Base-by-base conservation (phyloP, 2,797 vertebrate genomes). In the Nyctalus aviator region DNA sequence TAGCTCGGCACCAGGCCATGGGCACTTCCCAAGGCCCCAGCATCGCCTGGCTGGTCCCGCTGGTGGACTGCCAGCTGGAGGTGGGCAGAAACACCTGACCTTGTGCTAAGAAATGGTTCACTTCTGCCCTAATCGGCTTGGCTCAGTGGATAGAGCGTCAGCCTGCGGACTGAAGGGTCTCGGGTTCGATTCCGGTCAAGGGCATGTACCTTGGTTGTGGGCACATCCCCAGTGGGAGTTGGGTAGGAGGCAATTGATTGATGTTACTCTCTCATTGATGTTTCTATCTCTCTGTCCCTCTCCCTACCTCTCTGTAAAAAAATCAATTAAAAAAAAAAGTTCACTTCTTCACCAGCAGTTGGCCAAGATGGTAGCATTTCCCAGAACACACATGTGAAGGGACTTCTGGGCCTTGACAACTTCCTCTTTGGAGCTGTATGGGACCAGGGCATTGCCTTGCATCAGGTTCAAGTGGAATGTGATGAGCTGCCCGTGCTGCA, bases 381-480 rank as follows among this genome's bases (percentile, higher is more conserved):
- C 99, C 97, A 99, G 98, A 95, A 99, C 99, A 81, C 99, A 99
- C 99, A 99, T 99, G 98, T 99, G 99, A 98, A 99, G 98, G 98
- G 99, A 99, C 97, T 99, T 99, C 97, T 99, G 99, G 98, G 99
- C 99, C 98, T 99, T 99, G 96, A 99, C 99, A 17, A 99, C 99
- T 94, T 99, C 99, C 55, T 99, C 99, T 98, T 99, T 99, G 98
- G 99, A 99, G 98, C 99, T 99, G 98, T 99, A 99, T 97, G 99
- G 99, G 97, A 99, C 99, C 97, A 99, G 99, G 30, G 99, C 99
- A 41, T 99, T 99, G 96, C 99, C 99, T 98, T 99, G 99, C 0
- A 99, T 99, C 98, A 99, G 98, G 98, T 99, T 99, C 98, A 99
- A 98, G 98, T 99, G 99, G 99, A 99, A 99, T 98, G 99, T 99